Percentiles rank a stretch among this genome's conserved stretches.
phyloP scores from a whole-genome alignment of 2,797 vertebrate species.

The Tragopan temminckii region DNA sequence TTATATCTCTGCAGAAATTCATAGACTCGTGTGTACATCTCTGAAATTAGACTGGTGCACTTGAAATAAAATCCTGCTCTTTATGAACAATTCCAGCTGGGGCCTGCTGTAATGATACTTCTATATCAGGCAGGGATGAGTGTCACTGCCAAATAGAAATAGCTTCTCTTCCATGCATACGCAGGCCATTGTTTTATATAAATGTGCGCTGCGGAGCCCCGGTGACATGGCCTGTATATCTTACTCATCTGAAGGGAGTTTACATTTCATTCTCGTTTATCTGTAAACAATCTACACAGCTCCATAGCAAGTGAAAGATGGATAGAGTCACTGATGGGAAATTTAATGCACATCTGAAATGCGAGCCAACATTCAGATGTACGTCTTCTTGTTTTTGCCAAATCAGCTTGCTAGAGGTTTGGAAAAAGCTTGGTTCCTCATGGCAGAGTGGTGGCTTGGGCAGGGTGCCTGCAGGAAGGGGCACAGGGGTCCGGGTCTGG shows the following conservation, averaged over 20 bases:
- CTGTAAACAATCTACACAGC: conserved; percentile 26
- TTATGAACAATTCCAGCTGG: conserved; percentile 17
- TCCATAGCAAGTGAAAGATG: conserved; percentile 4
- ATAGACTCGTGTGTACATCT: background rate
- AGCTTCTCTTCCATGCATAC: background rate
- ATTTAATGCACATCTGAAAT: background rate
- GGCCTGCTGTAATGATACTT: background rate
- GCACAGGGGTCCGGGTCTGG: background rate
- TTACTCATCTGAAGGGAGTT: conserved; percentile 25
- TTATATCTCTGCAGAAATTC: conserved; percentile 9
- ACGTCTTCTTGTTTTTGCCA: background rate
- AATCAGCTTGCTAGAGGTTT: background rate
- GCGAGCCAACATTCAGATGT: background rate
- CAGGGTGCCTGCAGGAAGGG: background rate
- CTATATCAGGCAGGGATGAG: background rate
- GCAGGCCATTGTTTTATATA: background rate
- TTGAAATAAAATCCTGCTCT: conserved; percentile 48
- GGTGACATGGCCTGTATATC: conserved; percentile 10
- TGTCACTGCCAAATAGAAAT: background rate
- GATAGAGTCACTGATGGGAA: conserved; percentile 34
- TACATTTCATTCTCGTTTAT: conserved; percentile 42
- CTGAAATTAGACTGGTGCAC: background rate
- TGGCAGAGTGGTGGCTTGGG: background rate
- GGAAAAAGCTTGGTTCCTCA: background rate
- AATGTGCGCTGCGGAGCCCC: background rate